Evolutionary conservation across 2,797 vertebrate species (phyloP).

Genomic region (Oryzias dopingdopingensis): DNA sequence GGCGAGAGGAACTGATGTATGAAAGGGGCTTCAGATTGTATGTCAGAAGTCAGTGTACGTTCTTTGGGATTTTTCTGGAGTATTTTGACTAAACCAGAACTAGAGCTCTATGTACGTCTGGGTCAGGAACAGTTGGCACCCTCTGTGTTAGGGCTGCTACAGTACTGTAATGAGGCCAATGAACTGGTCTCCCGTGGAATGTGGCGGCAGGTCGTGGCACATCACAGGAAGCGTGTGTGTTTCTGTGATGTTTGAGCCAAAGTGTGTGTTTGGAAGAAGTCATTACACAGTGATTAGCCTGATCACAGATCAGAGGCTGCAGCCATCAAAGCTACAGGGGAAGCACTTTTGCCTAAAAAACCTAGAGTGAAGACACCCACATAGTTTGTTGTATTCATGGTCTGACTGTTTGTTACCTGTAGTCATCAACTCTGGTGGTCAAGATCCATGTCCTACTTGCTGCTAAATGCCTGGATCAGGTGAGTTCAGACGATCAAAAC

Average conservation of each 20-base stretch:
- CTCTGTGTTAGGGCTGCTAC: too few species aligned
- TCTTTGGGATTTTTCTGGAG: too few species aligned
- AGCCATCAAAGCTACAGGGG: constrained; percentile 47
- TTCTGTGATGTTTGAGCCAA: constrained; percentile 26
- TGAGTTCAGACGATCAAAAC: too few species aligned
- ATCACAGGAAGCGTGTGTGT: constrained; percentile 31
- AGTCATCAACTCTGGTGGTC: neutral
- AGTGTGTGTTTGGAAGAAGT: constrained; percentile 35
- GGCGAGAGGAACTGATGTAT: too few species aligned
- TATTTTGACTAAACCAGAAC: too few species aligned
- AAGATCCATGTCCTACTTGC: too few species aligned
- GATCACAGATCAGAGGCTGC: constrained; percentile 47
- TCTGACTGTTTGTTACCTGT: neutral
- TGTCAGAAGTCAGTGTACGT: too few species aligned
- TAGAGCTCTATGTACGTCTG: too few species aligned
- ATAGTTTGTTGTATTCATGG: neutral
- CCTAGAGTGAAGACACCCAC: constrained; percentile 22
- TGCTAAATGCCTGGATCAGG: too few species aligned
- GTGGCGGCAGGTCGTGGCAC: constrained; percentile 17
- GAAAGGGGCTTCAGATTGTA: too few species aligned
- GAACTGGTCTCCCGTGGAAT: neutral
- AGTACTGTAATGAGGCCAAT: too few species aligned
- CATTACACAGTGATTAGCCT: constrained; percentile 49
- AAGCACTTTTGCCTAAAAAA: constrained; percentile 38
- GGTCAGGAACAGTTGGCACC: too few species aligned